phyloP scores from a whole-genome alignment of 2,888 invertebrate species.

The Drosophila bunnanda region DNA sequence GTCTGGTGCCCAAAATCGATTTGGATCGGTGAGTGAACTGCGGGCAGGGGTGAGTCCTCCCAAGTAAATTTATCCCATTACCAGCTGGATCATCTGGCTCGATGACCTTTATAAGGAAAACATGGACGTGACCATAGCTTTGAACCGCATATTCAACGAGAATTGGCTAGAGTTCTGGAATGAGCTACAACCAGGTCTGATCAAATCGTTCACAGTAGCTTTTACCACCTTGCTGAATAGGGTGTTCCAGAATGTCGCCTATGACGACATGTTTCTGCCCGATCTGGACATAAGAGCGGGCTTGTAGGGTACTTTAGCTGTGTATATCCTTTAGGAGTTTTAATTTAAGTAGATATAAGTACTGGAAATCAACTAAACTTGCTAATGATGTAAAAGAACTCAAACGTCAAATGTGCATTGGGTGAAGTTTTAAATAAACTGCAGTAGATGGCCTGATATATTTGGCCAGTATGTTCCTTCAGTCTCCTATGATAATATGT shows the following conservation, averaged over 20 bases:
- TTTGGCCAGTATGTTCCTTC: conserved; percentile 45
- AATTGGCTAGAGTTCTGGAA: conserved; percentile 69
- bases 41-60: background rate
- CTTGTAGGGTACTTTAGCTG: background rate
- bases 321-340: background rate
- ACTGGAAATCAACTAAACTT: no score
- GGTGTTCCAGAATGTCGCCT: conserved; percentile 54
- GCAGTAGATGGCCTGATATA: conserved; percentile 7
- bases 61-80: conserved; percentile 5
- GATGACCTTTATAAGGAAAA: conserved; percentile 59
- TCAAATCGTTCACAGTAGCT: conserved; percentile 7
- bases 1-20: conserved; percentile 47
- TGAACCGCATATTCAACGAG: conserved; percentile 52
- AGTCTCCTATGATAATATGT: conserved; percentile 60
- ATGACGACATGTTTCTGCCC: conserved; percentile 64
- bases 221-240: conserved; percentile 45
- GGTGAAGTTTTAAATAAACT: conserved; percentile 50
- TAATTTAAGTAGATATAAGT: no score
- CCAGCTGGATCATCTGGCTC: conserved; percentile 56
- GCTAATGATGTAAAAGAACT: background rate
- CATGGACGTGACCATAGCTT: conserved; percentile 50
- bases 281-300: conserved; percentile 12
- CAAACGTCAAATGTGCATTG: conserved; percentile 50
- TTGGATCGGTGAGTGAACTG: conserved; percentile 61
- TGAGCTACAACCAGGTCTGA: conserved; percentile 41